Evolutionary conservation across 2,888 invertebrate genomes (phyloP).

Genomic region (Polydrusus cervinus): DNA sequence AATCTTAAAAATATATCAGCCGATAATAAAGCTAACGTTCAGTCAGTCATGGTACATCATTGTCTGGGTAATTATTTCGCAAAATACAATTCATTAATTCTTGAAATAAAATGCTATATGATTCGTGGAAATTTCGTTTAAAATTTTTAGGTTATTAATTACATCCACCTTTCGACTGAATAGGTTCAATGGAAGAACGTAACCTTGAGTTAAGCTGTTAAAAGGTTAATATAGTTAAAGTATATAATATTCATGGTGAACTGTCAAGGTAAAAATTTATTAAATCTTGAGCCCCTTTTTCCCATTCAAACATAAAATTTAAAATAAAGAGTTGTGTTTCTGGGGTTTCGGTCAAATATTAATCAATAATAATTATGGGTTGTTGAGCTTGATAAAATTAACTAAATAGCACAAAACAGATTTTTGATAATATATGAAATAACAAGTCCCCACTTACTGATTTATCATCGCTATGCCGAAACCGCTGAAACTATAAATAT

Average conservation of each 20-base stretch:
- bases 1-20: neutral
- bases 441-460: no score
- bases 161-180: constrained; percentile 5
- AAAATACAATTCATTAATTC: neutral
- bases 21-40: neutral
- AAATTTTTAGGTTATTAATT: constrained; percentile 14
- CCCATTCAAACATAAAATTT: no score
- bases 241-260: neutral
- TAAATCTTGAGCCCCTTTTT: neutral
- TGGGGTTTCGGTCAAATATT: no score
- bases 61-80: constrained; percentile 1
- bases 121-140: constrained; percentile 6
- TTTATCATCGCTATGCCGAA: no score
- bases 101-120: neutral
- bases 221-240: neutral
- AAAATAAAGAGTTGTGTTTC: no score
- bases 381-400: no score
- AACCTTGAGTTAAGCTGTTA: constrained; percentile 17
- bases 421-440: no score
- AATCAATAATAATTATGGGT: no score
- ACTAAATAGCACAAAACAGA: no score
- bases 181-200: constrained; percentile 14
- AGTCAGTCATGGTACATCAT: neutral
- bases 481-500: no score
- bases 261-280: constrained; percentile 7